These are phyloP conservation scores for Sclerodermus sp. DNA, from an alignment of 2,888 invertebrate species.

Conservation along the genomic window DNA sequence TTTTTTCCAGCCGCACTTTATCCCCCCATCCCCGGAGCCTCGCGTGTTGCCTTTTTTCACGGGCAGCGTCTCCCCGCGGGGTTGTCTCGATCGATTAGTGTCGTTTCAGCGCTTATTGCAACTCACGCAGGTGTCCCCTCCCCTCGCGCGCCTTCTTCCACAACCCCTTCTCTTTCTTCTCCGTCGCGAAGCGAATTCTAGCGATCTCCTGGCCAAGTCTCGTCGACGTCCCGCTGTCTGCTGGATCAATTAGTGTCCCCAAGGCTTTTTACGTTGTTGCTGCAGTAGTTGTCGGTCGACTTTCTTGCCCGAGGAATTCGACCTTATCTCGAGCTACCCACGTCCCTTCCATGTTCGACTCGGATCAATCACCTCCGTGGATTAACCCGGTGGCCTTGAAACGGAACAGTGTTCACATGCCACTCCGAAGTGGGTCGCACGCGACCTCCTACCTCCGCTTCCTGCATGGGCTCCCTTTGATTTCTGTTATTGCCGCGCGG, in stretches of 20 bases:
- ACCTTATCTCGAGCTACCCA: constrained; percentile 1
- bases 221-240: no score
- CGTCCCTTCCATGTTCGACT: not conserved
- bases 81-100: not conserved
- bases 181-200: no score
- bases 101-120: constrained; percentile 12
- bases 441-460: no score
- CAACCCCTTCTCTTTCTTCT: not conserved
- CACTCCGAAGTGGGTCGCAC: not conserved
- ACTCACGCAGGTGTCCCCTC: constrained; percentile 13
- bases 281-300: no score
- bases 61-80: no score
- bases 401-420: not conserved
- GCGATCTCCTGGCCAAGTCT: no score
- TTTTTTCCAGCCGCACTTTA: constrained; percentile 7
- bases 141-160: not conserved
- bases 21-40: no score
- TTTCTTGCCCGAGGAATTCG: not conserved
- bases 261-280: no score
- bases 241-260: no score
- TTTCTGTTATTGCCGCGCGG: no score
- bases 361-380: constrained; percentile 9
- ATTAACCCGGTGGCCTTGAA: constrained; percentile 15
- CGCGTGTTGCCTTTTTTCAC: no score
- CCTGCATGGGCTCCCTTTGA: no score